Conservation (phyloP, 2,113 vertebrate genomes). For the Cephalopholis sonnerati region DNA sequence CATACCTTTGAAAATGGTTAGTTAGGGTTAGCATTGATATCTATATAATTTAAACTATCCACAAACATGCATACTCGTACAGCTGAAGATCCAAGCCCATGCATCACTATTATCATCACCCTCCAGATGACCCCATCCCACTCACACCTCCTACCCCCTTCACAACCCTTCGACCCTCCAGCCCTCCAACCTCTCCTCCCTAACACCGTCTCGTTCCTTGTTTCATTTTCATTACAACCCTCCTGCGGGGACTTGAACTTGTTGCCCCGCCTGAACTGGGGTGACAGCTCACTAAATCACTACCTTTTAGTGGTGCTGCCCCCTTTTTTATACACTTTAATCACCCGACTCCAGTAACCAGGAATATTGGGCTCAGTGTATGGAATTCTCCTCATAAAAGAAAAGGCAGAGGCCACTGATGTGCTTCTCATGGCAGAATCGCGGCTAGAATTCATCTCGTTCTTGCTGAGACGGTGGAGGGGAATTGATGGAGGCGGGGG, state of each 20-base stretch:
- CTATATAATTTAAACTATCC: neutral
- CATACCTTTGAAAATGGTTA: neutral
- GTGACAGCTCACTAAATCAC: constrained; percentile 88
- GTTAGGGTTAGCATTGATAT: neutral
- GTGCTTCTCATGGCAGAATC: constrained; percentile 78
- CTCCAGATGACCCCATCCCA: constrained; percentile 53
- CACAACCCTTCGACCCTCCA: constrained; percentile 40
- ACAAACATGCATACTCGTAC: neutral
- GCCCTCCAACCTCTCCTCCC: constrained; percentile 46
- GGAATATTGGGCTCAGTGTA: constrained; percentile 81
- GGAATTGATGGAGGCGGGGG: constrained; percentile 37
- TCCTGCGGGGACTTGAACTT: constrained; percentile 84
- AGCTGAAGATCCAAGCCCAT: constrained; percentile 23
- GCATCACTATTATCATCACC: constrained; percentile 27
- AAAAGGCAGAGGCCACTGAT: constrained; percentile 74
- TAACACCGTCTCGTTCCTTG: constrained; percentile 66
- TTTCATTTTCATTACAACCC: constrained; percentile 84
- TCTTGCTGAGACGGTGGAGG: constrained; percentile 66
- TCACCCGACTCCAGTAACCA: constrained; percentile 84
- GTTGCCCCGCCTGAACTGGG: constrained; percentile 76
- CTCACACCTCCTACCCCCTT: constrained; percentile 25
- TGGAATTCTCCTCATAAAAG: constrained; percentile 84
- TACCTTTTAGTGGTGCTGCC: constrained; percentile 82
- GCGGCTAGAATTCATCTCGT: constrained; percentile 75
- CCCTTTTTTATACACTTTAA: constrained; percentile 86